Evolutionary conservation across 2,113 vertebrate genomes (phyloP).

Genomic region (Dissostichus mawsoni): DNA sequence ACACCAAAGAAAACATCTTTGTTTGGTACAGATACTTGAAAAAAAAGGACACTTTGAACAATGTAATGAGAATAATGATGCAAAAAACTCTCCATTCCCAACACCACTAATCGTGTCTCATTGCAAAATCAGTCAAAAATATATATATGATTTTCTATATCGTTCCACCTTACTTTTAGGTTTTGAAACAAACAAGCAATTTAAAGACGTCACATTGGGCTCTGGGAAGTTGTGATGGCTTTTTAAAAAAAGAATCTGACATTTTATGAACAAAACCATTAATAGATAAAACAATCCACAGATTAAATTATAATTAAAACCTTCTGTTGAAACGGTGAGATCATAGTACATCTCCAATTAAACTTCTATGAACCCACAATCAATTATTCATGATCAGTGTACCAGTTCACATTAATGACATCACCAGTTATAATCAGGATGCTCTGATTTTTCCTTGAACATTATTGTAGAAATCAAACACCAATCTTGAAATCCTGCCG

Average conservation of each 20-base stretch:
- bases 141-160: too few relatives aligned
- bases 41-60: too few relatives aligned
- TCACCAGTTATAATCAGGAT: conserved; percentile 20
- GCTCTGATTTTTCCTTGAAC: background rate
- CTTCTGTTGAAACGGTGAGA: too few relatives aligned
- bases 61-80: too few relatives aligned
- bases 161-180: background rate
- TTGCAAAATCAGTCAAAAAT: too few relatives aligned
- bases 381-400: background rate
- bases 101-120: too few relatives aligned
- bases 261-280: background rate
- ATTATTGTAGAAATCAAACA: background rate
- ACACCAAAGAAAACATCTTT: too few relatives aligned
- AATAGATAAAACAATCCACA: background rate
- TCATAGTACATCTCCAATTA: background rate
- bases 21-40: too few relatives aligned
- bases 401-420: conserved; percentile 4
- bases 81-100: too few relatives aligned
- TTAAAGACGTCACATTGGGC: background rate
- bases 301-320: background rate
- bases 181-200: background rate
- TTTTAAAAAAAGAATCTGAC: too few relatives aligned
- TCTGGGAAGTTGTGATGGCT: too few relatives aligned
- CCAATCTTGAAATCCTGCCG: background rate
- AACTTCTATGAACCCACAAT: background rate